Conservation (phyloP, 30 jellyfish, hydroid and myxozoan genomes). For the Hydra vulgaris region DNA sequence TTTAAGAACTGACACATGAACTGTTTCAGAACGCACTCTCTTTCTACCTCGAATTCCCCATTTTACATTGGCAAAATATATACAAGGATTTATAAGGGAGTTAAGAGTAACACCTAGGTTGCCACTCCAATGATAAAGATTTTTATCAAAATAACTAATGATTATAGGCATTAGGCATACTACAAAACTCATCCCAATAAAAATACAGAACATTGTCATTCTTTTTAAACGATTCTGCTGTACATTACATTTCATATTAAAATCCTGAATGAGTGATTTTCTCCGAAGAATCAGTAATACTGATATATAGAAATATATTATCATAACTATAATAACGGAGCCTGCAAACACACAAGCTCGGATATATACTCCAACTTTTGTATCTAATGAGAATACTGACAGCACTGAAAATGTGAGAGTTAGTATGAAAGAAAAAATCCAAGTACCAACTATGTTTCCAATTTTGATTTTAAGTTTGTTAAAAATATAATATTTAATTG, state of each 20-base stretch:
- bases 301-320: constrained; percentile 11
- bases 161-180: constrained; percentile 28
- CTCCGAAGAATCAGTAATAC: constrained; percentile 3
- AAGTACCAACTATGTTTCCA: constrained; percentile 19
- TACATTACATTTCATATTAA: constrained; percentile 15
- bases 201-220: constrained; percentile 18
- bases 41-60: constrained; percentile 16
- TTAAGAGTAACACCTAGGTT: constrained; percentile 18
- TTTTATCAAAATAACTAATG: constrained; percentile 5
- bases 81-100: constrained; percentile 26
- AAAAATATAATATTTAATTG: constrained; percentile 27
- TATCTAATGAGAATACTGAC: background rate
- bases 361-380: constrained; percentile 13
- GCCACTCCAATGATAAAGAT: constrained; percentile 19
- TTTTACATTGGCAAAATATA: constrained; percentile 23
- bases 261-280: constrained; percentile 15
- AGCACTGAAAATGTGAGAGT: constrained; percentile 25
- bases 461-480: constrained; percentile 21
- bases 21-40: constrained; percentile 30
- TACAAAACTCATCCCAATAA: constrained; percentile 31
- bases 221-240: constrained; percentile 26
- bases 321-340: constrained; percentile 7
- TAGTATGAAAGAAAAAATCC: constrained; percentile 12
- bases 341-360: constrained; percentile 20
- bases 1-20: constrained; percentile 24